Evolutionary conservation across 1,140 invertebrate species (phyloP), one percentile per base, ranked within the genome.

Genomic region (Rhyzopertha dominica): DNA sequence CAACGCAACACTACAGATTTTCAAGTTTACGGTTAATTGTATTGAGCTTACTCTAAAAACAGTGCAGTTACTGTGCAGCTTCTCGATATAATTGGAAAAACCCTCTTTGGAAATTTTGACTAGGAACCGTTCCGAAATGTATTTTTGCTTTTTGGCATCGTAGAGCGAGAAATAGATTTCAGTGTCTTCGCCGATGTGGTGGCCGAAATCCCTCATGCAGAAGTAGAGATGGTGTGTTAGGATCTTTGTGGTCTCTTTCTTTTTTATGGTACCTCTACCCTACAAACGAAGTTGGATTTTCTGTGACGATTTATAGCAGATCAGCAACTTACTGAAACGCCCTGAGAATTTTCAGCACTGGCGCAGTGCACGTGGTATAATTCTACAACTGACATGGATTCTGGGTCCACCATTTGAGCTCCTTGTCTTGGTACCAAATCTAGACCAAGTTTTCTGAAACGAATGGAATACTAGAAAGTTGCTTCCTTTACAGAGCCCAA

Each of bases 361-460:
- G 82, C 79, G 0, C 85, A 78, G 63, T 92, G 89, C 51, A 94
- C 84, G 60, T 90, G 80, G 69, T 92, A 90, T 1, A 97, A 72
- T 58, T 92, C 84, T 8, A 95, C 86, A 4, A 91, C 79, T 40
- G 90, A 91, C 65, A 91, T 84, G 20, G 82, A 77, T 53, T 90
- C 87, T 14, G 89, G 84, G 68, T 95, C 88, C 3, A 95, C 88
- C 64, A 90, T 89, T 58, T 89, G 79, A 16, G 85, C 80, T 23
- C 89, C 88, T 54, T 87, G 79, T 23, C 90, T 73, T 0, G 92
- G 93, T 12, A 96, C 91, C 59, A 96, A 64, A 72, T 96, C 94
- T 54, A 96, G 69, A 0, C 87, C 90, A 5, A 96, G 75, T 75
- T 92, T 88, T 66, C 91, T 95, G 72, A 23, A 84, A 85, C 56